A percentile compares a stretch with the other conserved stretches of the same genome.
Evolutionary conservation across 2,888 invertebrate genomes (phyloP).

Genomic region (Prosapia bicincta): DNA sequence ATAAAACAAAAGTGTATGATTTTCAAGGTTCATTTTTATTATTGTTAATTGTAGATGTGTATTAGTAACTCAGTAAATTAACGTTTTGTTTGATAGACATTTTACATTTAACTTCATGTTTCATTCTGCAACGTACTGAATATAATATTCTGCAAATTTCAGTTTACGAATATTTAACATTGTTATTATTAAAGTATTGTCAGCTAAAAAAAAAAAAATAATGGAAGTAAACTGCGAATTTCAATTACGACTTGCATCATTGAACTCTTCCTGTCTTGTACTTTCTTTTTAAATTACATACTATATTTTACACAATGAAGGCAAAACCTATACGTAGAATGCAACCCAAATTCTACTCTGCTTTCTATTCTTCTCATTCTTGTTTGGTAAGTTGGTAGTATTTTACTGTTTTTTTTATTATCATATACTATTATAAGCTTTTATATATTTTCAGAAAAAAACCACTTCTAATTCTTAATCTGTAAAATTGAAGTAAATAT

Average conservation of each 20-base stretch:
- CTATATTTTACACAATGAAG: background rate
- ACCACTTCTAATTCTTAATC: too few species aligned
- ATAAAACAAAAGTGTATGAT: background rate
- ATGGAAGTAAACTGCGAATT: background rate
- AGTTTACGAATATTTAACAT: background rate
- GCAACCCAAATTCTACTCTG: slow-evolving; percentile 24
- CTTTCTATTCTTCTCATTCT: slow-evolving; percentile 2
- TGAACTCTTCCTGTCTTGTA: background rate
- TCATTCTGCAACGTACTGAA: background rate
- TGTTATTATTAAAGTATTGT: background rate
- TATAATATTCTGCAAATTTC: background rate
- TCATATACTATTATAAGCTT: too few species aligned
- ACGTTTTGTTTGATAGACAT: background rate
- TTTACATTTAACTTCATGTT: background rate
- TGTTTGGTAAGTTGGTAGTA: background rate
- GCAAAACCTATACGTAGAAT: background rate
- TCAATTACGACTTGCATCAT: slow-evolving; percentile 1
- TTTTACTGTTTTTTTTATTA: background rate
- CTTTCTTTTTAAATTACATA: background rate
- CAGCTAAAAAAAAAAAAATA: background rate
- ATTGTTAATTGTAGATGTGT: background rate
- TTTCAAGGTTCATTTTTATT: background rate
- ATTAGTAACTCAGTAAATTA: background rate
- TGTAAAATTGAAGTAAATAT: too few species aligned
- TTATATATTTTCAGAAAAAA: too few species aligned